A percentile compares a stretch with the other conserved stretches of the same genome.
Conservation (phyloP, 1,140 invertebrate genomes). For the Drosophila rufa region DNA sequence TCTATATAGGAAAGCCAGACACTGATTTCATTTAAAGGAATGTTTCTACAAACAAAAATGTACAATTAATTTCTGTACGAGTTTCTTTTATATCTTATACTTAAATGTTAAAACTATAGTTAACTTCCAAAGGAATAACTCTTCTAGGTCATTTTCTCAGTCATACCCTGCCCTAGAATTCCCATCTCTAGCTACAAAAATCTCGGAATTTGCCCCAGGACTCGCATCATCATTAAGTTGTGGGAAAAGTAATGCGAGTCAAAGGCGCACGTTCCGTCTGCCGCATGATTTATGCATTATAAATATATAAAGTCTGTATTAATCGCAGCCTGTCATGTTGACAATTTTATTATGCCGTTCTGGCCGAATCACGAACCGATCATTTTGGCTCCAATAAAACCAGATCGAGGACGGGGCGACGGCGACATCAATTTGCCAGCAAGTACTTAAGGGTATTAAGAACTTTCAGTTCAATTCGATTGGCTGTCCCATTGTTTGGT, state of each 20-base stretch:
- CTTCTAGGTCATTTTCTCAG: too few species aligned
- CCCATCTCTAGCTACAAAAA: conserved; percentile 7
- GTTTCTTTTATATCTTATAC: too few species aligned
- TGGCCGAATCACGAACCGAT: conserved; percentile 54
- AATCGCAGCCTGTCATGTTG: conserved; percentile 74
- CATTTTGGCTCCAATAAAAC: conserved; percentile 12
- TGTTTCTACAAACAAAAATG: too few species aligned
- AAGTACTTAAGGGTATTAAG: conserved; percentile 48
- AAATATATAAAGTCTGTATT: conserved; percentile 75
- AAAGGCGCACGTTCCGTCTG: conserved; percentile 28
- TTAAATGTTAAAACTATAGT: too few species aligned
- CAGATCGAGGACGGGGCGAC: conserved; percentile 21
- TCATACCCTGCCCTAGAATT: not conserved
- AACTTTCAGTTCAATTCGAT: conserved; percentile 43
- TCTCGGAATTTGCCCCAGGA: conserved; percentile 42
- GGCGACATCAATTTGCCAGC: conserved; percentile 55
- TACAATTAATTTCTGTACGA: too few species aligned
- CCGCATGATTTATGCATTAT: conserved; percentile 66
- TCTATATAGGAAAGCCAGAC: not conserved
- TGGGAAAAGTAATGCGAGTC: conserved; percentile 39
- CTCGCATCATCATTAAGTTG: conserved; percentile 55
- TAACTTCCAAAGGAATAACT: too few species aligned
- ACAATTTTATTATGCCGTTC: conserved; percentile 71
- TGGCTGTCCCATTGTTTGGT: conserved; percentile 28
- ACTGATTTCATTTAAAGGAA: too few species aligned